These are phyloP conservation scores for Mormyrops attenuatus DNA, from an alignment of 2,797 vertebrate genomes.

Conservation along the genomic window DNA sequence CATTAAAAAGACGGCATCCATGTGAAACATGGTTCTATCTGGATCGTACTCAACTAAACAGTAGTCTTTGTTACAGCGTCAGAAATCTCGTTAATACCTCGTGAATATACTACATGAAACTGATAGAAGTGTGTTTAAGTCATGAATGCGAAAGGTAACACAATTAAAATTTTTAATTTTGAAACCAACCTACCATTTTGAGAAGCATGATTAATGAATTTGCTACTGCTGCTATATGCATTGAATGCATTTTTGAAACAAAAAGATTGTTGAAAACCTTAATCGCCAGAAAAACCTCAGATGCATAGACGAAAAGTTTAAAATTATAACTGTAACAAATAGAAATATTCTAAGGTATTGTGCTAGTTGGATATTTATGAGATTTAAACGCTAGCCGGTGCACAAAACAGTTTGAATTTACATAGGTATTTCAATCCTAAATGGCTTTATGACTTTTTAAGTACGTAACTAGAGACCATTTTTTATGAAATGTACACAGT, in stretches of 20 bases:
- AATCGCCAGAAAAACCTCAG: background rate
- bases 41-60: background rate
- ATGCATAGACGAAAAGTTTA: background rate
- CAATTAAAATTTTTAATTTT: background rate
- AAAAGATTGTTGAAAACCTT: background rate
- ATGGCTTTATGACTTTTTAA: background rate
- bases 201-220: background rate
- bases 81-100: background rate
- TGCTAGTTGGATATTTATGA: background rate
- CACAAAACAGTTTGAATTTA: background rate
- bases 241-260: background rate
- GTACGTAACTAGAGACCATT: background rate
- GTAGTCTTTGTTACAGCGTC: background rate
- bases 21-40: background rate
- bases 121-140: background rate
- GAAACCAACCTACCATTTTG: background rate
- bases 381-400: background rate
- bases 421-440: background rate
- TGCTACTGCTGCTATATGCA: background rate
- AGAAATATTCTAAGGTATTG: background rate
- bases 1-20: background rate
- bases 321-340: background rate
- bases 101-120: background rate
- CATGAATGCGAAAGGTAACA: conserved; percentile 57
- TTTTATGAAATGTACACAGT: background rate